Conservation (phyloP, 2,888 invertebrate species). For the Polylopha cassiicola region DNA sequence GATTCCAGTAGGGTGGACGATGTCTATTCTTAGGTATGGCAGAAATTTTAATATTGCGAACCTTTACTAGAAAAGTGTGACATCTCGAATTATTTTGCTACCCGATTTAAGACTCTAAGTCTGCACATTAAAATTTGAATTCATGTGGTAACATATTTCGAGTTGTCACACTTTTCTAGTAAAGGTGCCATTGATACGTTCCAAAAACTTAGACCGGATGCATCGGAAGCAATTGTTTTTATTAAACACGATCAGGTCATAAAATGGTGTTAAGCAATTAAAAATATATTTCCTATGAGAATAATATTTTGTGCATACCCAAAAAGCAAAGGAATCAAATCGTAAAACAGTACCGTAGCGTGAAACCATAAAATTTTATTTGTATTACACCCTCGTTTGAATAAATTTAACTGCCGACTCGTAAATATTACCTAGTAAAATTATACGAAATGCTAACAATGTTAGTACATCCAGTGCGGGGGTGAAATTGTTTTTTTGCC, state of each 20-base stretch:
- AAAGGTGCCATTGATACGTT: no score
- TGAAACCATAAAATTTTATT: conserved; percentile 48
- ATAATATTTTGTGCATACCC: conserved; percentile 21
- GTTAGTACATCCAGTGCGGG: conserved; percentile 10
- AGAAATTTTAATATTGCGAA: conserved; percentile 5
- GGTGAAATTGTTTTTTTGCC: conserved; percentile 6
- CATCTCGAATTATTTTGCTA: no score
- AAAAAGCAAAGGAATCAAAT: conserved; percentile 41
- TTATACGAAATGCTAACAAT: conserved; percentile 21
- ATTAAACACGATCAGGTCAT: no score
- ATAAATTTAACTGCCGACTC: conserved; percentile 19
- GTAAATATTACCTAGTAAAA: conserved; percentile 22
- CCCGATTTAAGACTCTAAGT: no score
- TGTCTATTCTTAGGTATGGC: conserved; percentile 5
- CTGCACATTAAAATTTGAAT: no score
- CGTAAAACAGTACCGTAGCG: conserved; percentile 52
- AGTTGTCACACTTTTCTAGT: no score
- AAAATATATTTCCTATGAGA: conserved; percentile 9
- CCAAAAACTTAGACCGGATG: no score
- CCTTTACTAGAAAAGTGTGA: no score
- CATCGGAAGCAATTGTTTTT: no score
- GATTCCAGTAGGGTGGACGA: conserved; percentile 11
- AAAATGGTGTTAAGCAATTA: conserved; percentile 1
- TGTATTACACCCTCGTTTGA: conserved; percentile 22
- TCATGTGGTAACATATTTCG: not conserved